Evolutionary conservation across 2,113 vertebrate species (phyloP).

Genomic region (Mesocricetus auratus): DNA sequence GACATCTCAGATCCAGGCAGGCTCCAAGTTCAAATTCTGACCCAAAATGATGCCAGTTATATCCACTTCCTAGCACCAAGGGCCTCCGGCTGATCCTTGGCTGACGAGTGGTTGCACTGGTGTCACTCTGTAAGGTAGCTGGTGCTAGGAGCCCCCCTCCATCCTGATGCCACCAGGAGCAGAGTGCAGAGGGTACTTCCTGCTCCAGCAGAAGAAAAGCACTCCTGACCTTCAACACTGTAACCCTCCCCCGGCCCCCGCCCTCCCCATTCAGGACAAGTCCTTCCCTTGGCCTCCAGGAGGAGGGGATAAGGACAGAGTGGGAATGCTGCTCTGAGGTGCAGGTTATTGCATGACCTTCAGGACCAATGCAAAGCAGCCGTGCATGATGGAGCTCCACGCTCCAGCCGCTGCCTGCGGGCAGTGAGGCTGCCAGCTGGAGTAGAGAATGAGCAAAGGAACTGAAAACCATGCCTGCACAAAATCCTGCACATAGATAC

Average conservation of each 20-base stretch:
- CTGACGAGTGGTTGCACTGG: not conserved
- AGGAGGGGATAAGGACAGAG: not conserved
- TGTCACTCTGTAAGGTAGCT: not conserved
- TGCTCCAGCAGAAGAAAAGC: not conserved
- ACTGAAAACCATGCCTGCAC: not conserved
- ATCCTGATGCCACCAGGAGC: not conserved
- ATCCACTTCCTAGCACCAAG: not conserved
- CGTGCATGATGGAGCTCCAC: not conserved
- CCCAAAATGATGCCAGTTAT: not conserved
- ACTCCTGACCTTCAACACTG: no score
- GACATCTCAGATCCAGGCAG: not conserved
- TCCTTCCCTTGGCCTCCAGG: not conserved
- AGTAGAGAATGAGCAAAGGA: not conserved
- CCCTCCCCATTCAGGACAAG: not conserved
- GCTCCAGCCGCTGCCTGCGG: not conserved
- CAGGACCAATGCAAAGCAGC: not conserved
- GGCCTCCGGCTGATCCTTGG: not conserved
- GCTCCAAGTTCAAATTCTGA: not conserved
- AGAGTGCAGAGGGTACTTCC: not conserved
- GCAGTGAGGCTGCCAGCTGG: not conserved
- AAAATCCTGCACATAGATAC: not conserved
- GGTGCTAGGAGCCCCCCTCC: not conserved
- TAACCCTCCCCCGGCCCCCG: not conserved
- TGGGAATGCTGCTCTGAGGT: not conserved
- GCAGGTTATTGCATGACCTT: not conserved